phyloP scores from a whole-genome alignment of 2,888 invertebrate species.

The Sericinus montela region DNA sequence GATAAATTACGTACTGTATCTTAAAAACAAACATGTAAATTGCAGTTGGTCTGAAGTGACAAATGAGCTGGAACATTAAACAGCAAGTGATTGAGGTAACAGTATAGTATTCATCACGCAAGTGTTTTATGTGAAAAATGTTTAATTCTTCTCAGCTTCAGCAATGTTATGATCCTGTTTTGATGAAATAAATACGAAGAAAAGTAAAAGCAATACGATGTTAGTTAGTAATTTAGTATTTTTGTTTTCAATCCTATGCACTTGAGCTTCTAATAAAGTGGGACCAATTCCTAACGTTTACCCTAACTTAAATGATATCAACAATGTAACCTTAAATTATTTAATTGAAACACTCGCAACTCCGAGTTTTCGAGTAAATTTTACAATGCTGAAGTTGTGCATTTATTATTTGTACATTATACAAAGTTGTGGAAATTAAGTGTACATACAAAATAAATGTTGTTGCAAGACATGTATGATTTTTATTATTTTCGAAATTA shows the following conservation, averaged over 20 bases:
- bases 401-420: slow-evolving; percentile 77
- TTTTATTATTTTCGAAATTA: too few relatives aligned
- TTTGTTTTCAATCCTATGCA: slow-evolving; percentile 7
- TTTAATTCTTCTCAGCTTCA: not conserved
- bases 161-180: not conserved
- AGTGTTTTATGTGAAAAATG: not conserved
- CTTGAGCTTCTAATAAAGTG: slow-evolving; percentile 48
- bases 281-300: slow-evolving; percentile 59
- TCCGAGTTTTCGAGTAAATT: slow-evolving; percentile 42
- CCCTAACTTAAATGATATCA: slow-evolving; percentile 40
- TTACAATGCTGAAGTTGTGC: slow-evolving; percentile 79
- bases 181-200: not conserved
- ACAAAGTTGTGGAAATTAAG: slow-evolving; percentile 63
- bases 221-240: not conserved
- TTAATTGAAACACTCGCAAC: slow-evolving; percentile 38
- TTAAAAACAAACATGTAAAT: slow-evolving; percentile 30
- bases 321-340: slow-evolving; percentile 26
- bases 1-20: too few relatives aligned
- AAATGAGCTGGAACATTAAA: not conserved
- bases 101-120: slow-evolving; percentile 11
- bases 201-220: not conserved
- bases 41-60: slow-evolving; percentile 57
- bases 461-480: slow-evolving; percentile 46
- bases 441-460: slow-evolving; percentile 77
- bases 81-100: slow-evolving; percentile 2